Percentiles rank a stretch among this genome's conserved stretches.
These are phyloP conservation scores for Phania funesta DNA, from an alignment of 2,888 invertebrate genomes.

Conservation along the genomic window DNA sequence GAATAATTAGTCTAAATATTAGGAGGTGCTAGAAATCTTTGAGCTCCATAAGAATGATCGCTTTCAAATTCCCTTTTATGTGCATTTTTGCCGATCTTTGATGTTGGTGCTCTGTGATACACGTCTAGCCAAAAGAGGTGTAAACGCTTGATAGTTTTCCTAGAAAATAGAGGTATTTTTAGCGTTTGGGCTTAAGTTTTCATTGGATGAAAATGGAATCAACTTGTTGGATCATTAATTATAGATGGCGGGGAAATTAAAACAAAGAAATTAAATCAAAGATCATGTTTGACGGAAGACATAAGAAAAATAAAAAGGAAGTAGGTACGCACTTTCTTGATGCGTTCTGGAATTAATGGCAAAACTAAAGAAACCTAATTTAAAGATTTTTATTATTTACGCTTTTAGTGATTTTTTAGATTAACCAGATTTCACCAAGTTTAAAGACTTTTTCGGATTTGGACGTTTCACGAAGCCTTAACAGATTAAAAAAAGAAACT, in stretches of 20 bases:
- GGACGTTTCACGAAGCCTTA: no score
- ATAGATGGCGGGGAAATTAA: background rate
- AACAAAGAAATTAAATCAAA: no score
- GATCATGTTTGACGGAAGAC: background rate
- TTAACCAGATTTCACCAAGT: no score
- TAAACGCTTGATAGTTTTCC: constrained; percentile 26
- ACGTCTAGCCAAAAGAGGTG: constrained; percentile 23
- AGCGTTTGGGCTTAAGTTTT: background rate
- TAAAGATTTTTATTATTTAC: no score
- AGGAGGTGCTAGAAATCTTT: background rate
- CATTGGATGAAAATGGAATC: background rate
- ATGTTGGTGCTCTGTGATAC: no score
- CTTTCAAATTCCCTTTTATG: background rate
- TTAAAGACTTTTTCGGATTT: no score
- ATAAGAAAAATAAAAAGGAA: no score
- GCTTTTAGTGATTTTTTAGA: no score
- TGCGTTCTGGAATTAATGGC: background rate
- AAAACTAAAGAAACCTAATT: no score
- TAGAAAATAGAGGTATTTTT: constrained; percentile 16
- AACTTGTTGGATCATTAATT: constrained; percentile 33
- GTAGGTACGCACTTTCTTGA: background rate
- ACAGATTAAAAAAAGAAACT: no score
- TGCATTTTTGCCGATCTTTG: constrained; percentile 12
- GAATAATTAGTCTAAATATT: background rate
- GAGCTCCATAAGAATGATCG: background rate